Percentiles rank a stretch among this genome's conserved stretches.
These are phyloP conservation scores for Drosophila percnosoma DNA, from an alignment of 2,888 invertebrate genomes.

Conservation along the genomic window DNA sequence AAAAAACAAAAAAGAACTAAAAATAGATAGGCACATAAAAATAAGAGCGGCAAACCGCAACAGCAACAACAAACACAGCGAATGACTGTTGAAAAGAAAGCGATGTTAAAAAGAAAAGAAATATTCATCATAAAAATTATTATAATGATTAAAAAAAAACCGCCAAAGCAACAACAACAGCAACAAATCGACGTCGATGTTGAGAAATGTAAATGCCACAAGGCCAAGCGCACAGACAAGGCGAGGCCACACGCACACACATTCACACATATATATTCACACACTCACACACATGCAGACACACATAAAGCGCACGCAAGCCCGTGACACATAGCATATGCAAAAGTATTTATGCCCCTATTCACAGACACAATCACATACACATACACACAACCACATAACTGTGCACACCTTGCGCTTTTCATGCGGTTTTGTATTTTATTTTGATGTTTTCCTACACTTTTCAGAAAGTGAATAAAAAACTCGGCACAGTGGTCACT, in stretches of 20 bases:
- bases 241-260: conserved; percentile 70
- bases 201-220: conserved; percentile 80
- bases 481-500: background rate
- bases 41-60: conserved; percentile 53
- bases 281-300: conserved; percentile 22
- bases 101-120: conserved; percentile 42
- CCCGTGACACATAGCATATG: conserved; percentile 68
- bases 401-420: conserved; percentile 54
- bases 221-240: conserved; percentile 78
- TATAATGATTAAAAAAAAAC: conserved; percentile 72
- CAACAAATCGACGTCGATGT: conserved; percentile 55
- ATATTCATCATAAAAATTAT: conserved; percentile 69
- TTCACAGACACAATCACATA: conserved; percentile 25
- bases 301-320: conserved; percentile 61
- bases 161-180: conserved; percentile 31
- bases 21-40: conserved; percentile 66
- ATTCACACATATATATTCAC: conserved; percentile 18
- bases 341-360: conserved; percentile 49
- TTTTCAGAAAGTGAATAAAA: background rate
- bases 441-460: conserved; percentile 19
- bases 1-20: conserved; percentile 53
- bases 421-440: conserved; percentile 25
- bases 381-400: conserved; percentile 16
- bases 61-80: conserved; percentile 49
- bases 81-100: conserved; percentile 66